Conservation (phyloP, 2,888 invertebrate species). For the Helleia helle region DNA sequence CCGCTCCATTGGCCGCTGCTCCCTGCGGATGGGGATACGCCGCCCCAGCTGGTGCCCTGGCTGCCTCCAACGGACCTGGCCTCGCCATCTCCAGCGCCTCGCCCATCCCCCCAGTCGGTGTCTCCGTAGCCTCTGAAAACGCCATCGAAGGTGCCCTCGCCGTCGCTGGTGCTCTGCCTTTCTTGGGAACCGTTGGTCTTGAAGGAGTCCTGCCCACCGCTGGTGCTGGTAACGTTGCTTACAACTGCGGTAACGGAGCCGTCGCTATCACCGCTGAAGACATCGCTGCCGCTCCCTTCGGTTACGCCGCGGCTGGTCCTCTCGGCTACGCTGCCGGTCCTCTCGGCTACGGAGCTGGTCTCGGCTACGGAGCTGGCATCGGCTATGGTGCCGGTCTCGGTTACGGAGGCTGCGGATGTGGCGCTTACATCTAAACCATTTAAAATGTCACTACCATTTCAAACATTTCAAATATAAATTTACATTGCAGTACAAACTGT, state of each 20-base stretch:
- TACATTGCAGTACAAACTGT: too few species aligned
- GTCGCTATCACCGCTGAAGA: constrained; percentile 24
- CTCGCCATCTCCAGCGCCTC: constrained; percentile 26
- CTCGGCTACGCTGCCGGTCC: constrained; percentile 6
- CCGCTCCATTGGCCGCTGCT: background rate
- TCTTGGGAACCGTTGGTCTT: constrained; percentile 32
- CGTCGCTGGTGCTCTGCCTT: constrained; percentile 31
- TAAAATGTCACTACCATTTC: background rate
- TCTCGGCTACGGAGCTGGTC: background rate
- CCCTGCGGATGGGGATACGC: constrained; percentile 1
- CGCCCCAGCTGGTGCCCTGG: constrained; percentile 9
- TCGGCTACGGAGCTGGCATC: constrained; percentile 8
- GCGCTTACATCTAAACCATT: constrained; percentile 4
- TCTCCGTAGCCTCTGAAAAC: constrained; percentile 31
- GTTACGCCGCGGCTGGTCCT: constrained; percentile 9
- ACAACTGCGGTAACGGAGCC: constrained; percentile 26
- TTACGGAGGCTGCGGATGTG: constrained; percentile 16
- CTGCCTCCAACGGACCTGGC: constrained; percentile 20
- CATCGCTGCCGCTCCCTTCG: constrained; percentile 9
- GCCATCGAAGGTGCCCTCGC: constrained; percentile 28
- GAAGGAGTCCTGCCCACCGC: constrained; percentile 28
- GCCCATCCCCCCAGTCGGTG: constrained; percentile 21
- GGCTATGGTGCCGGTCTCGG: constrained; percentile 13
- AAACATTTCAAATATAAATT: background rate
- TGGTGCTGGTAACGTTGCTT: constrained; percentile 26